Evolutionary conservation across 2,888 invertebrate genomes (phyloP), one percentile per base, ranked within the genome.

Genomic region (Limenitis camilla): DNA sequence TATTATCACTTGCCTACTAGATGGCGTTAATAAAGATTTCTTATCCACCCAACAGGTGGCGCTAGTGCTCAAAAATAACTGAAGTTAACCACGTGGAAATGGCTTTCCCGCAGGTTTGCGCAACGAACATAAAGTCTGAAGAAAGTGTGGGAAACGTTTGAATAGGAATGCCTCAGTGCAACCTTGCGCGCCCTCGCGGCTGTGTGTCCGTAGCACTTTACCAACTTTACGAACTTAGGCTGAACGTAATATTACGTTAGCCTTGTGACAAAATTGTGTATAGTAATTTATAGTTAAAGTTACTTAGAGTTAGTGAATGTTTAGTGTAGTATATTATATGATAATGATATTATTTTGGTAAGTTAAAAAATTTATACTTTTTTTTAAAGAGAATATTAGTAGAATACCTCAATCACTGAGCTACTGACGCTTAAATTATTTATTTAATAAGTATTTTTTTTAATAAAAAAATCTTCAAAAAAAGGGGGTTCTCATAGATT

Each of bases 71-170:
- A 43, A 27, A 59, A 61, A 56, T 52, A 64, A 63, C 62, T 63
- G 58, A 61, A 61, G 56, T 58, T 59, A 72, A 65, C 64, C 74
- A 77, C 74, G 73, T 78, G 77, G 69, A 75, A 78, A 77, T 63
- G 66, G 63, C 73, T 76, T 79, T 69, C 72, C 72, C 66, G 72
- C 72, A 78, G 80, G 77, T 78, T 81, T 79, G 79, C 78, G 80
- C 79, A 77, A 69, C 66, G 68, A 66, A 67, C 67, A 66, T 65
- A 67, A 65, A 67, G 72, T 69, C 58, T 74, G 71, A 74, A 69
- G 74, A 71, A 76, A 71, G 69, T 69, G 67, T 68, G 71, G 72
- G 72, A 76, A 76, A 66, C 65, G 68, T 72, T 72, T 69, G 62
- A 49, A 71, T 67, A 62, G 64, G 58, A 65, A 68, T 72, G 65